These are phyloP conservation scores for Salpingus planirostris DNA, from an alignment of 2,888 invertebrate genomes.

Conservation along the genomic window DNA sequence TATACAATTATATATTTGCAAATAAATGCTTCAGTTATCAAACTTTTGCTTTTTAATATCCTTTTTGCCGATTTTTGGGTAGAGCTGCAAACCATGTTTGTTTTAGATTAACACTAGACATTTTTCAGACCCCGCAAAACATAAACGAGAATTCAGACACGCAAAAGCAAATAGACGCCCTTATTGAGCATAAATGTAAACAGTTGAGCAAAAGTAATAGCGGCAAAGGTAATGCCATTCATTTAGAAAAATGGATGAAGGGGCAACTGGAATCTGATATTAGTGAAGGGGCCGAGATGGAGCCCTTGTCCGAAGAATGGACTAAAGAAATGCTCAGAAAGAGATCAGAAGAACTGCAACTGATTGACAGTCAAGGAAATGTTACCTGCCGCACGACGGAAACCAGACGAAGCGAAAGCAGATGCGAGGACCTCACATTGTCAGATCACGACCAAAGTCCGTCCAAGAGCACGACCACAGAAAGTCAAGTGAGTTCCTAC, in stretches of 20 bases:
- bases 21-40: conserved; percentile 39
- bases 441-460: conserved; percentile 57
- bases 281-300: conserved; percentile 36
- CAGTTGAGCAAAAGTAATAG: conserved; percentile 52
- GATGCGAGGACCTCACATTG: conserved; percentile 42
- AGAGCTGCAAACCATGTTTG: not conserved
- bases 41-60: conserved; percentile 34
- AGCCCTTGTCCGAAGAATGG: conserved; percentile 58
- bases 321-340: conserved; percentile 63
- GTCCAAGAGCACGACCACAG: conserved; percentile 67
- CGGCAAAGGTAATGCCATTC: conserved; percentile 63
- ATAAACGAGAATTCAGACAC: conserved; percentile 32
- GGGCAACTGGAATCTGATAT: conserved; percentile 53
- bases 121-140: conserved; percentile 36
- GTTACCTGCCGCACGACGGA: conserved; percentile 18
- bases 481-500: conserved; percentile 65
- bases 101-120: conserved; percentile 20
- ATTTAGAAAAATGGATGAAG: conserved; percentile 74
- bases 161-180: conserved; percentile 48
- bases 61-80: conserved; percentile 19
- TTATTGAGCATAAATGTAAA: conserved; percentile 56
- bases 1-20: conserved; percentile 36
- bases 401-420: conserved; percentile 29
- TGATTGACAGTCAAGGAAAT: conserved; percentile 44
- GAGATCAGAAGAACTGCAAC: conserved; percentile 59